Evolutionary conservation across 2,888 invertebrate genomes (phyloP), one percentile per base, ranked within the genome.

Genomic region (Encarsia formosa): DNA sequence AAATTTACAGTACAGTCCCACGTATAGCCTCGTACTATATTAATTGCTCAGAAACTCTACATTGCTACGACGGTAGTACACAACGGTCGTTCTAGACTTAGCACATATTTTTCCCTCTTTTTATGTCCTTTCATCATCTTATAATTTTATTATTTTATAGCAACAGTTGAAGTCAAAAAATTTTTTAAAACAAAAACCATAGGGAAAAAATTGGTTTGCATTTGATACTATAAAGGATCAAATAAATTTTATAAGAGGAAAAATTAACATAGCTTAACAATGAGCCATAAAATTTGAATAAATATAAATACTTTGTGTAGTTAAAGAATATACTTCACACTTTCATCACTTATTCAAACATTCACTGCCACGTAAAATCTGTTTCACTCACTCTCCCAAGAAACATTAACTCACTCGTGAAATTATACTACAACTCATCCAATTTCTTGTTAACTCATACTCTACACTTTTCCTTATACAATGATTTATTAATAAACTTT

Each of bases 1-100:
- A 46, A 56, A 52, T 56, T 43, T 53, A 56, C 49, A 52, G 40
- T 53, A 56, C 52, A 53, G 32, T 53, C 23, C 40, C 50, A 48
- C 32, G 38, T 49, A 49, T 31, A 52, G 24, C 31, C 37, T 35
- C 42, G 24, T 44, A 38, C 46, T 56, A 49, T 20, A 41, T 45
- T 43, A 47, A 26, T 41, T 46, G n/a, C 37, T 52, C 46, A 49
- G 52, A 42, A 56, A 56, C 46, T 49, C 52, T 49, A 52, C 49
- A 20, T 31, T 43, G 47, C 34, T 50, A 24, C 26, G 38, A 43
- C 46, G 29, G 42, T 31, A 18, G 32, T 51, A 51, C 29, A 9
- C 44, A 46, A 49, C n/a, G 32, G 37, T 40, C 19, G 34, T 32
- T 39, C 23, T 24, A 34, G 39, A 32, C 23, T 31, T 11, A 50